Conservation (phyloP, 2,888 invertebrate genomes). For the Neria commutata region DNA sequence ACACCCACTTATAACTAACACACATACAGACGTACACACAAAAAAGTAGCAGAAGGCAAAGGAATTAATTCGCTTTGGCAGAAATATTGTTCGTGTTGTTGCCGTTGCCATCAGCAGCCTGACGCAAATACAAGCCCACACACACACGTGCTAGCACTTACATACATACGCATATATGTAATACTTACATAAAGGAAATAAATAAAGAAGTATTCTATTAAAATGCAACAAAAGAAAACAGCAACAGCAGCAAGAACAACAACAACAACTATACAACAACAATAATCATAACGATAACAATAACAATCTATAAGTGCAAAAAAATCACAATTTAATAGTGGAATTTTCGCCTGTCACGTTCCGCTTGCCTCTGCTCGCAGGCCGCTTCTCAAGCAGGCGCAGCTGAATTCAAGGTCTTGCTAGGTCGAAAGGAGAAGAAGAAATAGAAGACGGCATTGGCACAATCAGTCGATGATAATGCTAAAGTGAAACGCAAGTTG, state of each 20-base stretch:
- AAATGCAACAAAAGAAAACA: not conserved
- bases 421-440: not conserved
- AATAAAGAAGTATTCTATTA: slow-evolving; percentile 1
- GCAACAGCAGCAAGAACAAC: not conserved
- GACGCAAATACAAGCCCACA: not conserved
- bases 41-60: not conserved
- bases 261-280: not conserved
- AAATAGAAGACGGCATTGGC: too few relatives aligned
- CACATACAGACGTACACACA: too few relatives aligned
- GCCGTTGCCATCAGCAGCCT: not conserved
- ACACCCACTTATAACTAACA: not conserved
- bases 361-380: not conserved
- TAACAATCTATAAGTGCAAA: not conserved
- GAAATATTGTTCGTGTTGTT: not conserved
- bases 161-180: not conserved
- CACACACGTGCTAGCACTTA: not conserved
- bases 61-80: not conserved
- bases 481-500: too few relatives aligned
- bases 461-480: too few relatives aligned
- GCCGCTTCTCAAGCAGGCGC: not conserved
- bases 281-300: not conserved
- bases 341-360: slow-evolving; percentile 1
- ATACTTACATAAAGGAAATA: not conserved
- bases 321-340: slow-evolving; percentile 1
- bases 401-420: not conserved